A percentile compares a stretch with the other conserved stretches of the same genome.
These are phyloP conservation scores for Yasuhikotakia modesta DNA, from an alignment of 2,797 vertebrate genomes.

Conservation along the genomic window DNA sequence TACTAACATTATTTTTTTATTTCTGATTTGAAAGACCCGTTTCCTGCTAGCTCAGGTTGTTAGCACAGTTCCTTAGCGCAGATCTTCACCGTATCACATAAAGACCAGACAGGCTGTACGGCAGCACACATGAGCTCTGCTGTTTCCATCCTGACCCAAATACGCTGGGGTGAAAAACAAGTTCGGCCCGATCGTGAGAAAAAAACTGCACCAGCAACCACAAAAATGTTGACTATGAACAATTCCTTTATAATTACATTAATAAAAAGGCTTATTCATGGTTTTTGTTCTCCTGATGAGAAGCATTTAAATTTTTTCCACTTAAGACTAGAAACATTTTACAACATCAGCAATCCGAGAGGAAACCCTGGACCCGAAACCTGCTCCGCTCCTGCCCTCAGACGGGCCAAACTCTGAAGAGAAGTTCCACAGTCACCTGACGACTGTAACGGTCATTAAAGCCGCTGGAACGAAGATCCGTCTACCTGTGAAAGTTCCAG, in stretches of 20 bases:
- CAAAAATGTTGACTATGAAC: background rate
- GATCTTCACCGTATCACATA: background rate
- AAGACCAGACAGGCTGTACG: background rate
- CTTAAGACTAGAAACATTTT: conserved; percentile 8
- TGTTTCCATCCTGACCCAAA: conserved; percentile 6
- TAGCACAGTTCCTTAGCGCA: background rate
- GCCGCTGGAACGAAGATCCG: conserved; percentile 36
- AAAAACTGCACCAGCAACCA: background rate
- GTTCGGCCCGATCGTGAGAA: conserved; percentile 12
- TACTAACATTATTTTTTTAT: no score
- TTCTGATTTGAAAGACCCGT: no score
- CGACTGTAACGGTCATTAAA: conserved; percentile 20
- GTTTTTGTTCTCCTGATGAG: background rate
- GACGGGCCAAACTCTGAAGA: conserved; percentile 10
- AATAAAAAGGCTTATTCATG: background rate
- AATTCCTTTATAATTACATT: conserved; percentile 1
- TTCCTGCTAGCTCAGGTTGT: no score
- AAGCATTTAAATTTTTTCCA: background rate
- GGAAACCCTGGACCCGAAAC: conserved; percentile 26
- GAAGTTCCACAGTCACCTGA: conserved; percentile 23
- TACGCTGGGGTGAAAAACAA: conserved; percentile 1
- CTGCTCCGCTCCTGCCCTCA: conserved; percentile 12
- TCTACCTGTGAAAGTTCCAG: conserved; percentile 69
- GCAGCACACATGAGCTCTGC: background rate
- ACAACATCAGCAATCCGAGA: conserved; percentile 16